phyloP scores from a whole-genome alignment of 2,797 vertebrate genomes.

The Esox lucius region DNA sequence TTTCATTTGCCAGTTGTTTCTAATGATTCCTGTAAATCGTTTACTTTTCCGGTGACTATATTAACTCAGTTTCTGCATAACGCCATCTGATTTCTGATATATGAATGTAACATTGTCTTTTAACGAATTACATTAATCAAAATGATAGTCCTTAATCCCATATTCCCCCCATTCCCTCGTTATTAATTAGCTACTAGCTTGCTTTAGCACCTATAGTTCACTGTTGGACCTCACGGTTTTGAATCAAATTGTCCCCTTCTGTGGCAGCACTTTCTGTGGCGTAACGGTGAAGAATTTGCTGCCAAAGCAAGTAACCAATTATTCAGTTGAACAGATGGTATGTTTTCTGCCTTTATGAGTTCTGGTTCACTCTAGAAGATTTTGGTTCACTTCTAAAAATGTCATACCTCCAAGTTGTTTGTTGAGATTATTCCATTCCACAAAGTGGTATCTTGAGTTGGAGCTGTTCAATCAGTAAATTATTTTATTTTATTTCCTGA shows the following conservation, averaged over 20 bases:
- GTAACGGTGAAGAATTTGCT: neutral
- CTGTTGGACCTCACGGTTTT: constrained; percentile 54
- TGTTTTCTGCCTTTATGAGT: neutral
- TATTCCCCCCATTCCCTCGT: constrained; percentile 38
- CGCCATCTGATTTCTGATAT: constrained; percentile 65
- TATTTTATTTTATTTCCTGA: constrained; percentile 23
- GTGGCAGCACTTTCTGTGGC: neutral
- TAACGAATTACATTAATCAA: constrained; percentile 50
- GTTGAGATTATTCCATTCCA: neutral
- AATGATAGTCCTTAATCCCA: constrained; percentile 14
- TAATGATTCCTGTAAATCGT: constrained; percentile 46
- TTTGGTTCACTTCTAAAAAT: neutral
- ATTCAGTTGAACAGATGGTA: neutral
- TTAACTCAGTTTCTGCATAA: constrained; percentile 64
- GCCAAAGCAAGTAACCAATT: no score
- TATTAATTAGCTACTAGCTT: constrained; percentile 38
- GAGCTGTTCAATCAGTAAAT: neutral
- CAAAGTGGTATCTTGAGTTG: neutral
- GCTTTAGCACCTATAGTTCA: constrained; percentile 24
- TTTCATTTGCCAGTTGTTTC: constrained; percentile 70
- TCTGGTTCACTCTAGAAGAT: neutral
- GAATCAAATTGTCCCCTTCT: no score
- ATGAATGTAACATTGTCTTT: constrained; percentile 69
- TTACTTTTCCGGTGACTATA: constrained; percentile 61
- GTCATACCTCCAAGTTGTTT: neutral